Conservation (phyloP, 2,797 vertebrate genomes). For the Melanotaenia boesemani region DNA sequence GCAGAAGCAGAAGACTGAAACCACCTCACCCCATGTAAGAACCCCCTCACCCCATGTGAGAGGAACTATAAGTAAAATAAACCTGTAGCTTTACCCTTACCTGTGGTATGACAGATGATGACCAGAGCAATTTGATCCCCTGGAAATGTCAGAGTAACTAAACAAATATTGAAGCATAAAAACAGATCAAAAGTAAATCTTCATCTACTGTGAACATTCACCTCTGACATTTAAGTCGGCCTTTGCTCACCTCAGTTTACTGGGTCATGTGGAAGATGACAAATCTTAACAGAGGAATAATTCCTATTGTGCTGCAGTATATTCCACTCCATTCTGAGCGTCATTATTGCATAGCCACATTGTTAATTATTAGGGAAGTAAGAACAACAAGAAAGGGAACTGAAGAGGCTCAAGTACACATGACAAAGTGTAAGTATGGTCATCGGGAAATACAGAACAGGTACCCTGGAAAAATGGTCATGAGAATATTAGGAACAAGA, state of each 20-base stretch:
- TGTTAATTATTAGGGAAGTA: slow-evolving; percentile 31
- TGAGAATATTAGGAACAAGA: slow-evolving; percentile 47
- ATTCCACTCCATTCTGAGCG: slow-evolving; percentile 9
- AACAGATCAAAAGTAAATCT: neutral
- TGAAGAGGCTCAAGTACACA: slow-evolving; percentile 2
- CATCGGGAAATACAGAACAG: slow-evolving; percentile 29
- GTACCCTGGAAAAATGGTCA: slow-evolving; percentile 12
- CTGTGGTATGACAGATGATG: too few species aligned
- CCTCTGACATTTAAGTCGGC: neutral
- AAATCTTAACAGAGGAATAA: neutral
- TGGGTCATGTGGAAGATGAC: neutral
- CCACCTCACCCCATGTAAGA: slow-evolving; percentile 27
- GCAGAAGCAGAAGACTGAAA: slow-evolving; percentile 55
- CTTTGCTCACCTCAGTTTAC: neutral
- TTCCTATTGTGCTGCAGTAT: neutral
- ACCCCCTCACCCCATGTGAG: slow-evolving; percentile 26
- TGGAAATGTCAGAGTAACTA: neutral
- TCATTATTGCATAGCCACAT: neutral
- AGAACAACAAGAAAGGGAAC: slow-evolving; percentile 41
- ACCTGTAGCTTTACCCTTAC: too few species aligned
- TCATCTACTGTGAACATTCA: neutral
- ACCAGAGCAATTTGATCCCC: too few species aligned
- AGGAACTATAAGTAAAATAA: slow-evolving; percentile 29
- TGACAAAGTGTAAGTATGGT: slow-evolving; percentile 8
- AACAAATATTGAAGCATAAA: neutral